These are phyloP conservation scores for Melieria crassipennis DNA, from an alignment of 2,888 invertebrate genomes.

Conservation along the genomic window DNA sequence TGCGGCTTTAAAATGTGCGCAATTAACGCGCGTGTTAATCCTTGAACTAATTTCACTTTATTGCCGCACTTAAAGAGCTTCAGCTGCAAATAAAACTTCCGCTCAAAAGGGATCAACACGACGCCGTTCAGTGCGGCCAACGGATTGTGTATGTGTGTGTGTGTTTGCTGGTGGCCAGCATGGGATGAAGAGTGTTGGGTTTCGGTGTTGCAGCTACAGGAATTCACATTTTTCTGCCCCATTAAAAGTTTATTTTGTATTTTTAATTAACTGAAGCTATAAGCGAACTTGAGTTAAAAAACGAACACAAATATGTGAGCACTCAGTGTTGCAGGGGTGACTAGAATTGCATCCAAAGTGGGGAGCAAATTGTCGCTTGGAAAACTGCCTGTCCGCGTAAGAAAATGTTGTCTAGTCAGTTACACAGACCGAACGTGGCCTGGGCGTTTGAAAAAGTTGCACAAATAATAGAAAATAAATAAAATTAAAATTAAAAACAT, in stretches of 20 bases:
- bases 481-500: too few species aligned
- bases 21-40: conserved; percentile 29
- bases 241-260: conserved; percentile 34
- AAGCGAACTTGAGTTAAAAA: too few species aligned
- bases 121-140: too few species aligned
- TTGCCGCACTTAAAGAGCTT: conserved; percentile 26
- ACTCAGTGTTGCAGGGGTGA: too few species aligned
- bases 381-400: too few species aligned
- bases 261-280: conserved; percentile 27
- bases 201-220: conserved; percentile 16
- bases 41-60: conserved; percentile 34
- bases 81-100: conserved; percentile 20
- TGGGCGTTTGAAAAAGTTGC: too few species aligned
- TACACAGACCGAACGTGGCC: too few species aligned
- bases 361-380: too few species aligned
- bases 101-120: neutral
- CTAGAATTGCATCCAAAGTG: too few species aligned
- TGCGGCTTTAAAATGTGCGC: neutral
- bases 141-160: neutral
- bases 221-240: conserved; percentile 27
- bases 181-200: neutral
- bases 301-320: too few species aligned
- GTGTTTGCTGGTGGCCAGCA: neutral
- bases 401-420: too few species aligned
- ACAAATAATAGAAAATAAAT: too few species aligned